Evolutionary conservation across 2,888 invertebrate species (phyloP).

Genomic region (Drosophila incognita): DNA sequence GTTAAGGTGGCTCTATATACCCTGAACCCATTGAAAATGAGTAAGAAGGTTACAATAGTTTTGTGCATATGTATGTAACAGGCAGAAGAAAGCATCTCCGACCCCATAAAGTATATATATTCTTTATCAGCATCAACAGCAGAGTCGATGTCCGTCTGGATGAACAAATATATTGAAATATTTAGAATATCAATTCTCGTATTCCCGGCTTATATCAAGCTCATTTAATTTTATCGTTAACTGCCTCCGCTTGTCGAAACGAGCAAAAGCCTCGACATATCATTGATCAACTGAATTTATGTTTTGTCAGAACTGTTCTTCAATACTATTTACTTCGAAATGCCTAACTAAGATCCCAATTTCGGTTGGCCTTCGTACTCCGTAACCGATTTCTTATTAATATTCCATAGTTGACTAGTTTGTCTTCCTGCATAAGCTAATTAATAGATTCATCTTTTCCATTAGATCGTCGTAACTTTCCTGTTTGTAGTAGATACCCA

Average conservation of each 20-base stretch:
- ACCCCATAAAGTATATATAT: neutral
- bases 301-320: neutral
- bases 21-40: neutral
- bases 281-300: neutral
- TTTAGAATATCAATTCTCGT: neutral
- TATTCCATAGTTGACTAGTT: neutral
- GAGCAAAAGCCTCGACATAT: neutral
- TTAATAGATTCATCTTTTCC: neutral
- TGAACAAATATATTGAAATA: neutral
- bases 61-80: neutral
- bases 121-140: neutral
- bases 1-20: neutral
- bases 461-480: neutral
- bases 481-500: neutral
- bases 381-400: neutral
- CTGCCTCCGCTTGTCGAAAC: neutral
- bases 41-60: neutral
- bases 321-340: neutral
- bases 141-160: neutral
- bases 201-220: neutral
- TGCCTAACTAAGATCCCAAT: neutral
- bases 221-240: neutral
- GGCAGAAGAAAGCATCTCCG: neutral
- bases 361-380: neutral
- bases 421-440: neutral